Evolutionary conservation across 2,113 vertebrate species (phyloP).

Genomic region (Microcebus tavaratra): DNA sequence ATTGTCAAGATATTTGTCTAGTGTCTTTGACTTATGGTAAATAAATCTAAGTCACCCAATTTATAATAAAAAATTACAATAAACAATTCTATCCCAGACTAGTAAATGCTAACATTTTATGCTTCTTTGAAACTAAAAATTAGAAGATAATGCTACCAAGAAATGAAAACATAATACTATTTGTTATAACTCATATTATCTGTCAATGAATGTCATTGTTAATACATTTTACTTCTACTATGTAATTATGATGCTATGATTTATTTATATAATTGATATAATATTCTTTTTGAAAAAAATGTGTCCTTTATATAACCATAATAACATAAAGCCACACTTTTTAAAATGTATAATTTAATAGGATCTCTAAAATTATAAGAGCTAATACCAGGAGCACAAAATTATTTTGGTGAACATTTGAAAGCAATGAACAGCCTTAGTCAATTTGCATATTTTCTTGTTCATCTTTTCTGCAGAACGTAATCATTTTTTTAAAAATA

Average conservation of each 20-base stretch:
- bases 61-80: constrained; percentile 25
- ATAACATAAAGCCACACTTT: neutral
- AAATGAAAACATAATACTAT: neutral
- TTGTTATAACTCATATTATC: neutral
- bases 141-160: neutral
- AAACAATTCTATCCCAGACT: neutral
- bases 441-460: neutral
- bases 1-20: neutral
- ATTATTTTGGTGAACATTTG: neutral
- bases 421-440: neutral
- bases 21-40: neutral
- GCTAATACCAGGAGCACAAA: neutral
- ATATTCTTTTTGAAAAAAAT: neutral
- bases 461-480: neutral
- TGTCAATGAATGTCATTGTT: neutral
- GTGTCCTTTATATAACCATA: neutral
- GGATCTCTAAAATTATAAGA: neutral
- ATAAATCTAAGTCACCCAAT: neutral
- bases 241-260: neutral
- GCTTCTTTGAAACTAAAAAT: neutral
- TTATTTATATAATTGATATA: neutral
- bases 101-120: neutral
- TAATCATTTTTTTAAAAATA: neutral
- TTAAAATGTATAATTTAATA: constrained; percentile 15
- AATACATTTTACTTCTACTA: neutral